Conservation (phyloP, 2,113 vertebrate genomes). For the Cyphomyrus discorhynchus region DNA sequence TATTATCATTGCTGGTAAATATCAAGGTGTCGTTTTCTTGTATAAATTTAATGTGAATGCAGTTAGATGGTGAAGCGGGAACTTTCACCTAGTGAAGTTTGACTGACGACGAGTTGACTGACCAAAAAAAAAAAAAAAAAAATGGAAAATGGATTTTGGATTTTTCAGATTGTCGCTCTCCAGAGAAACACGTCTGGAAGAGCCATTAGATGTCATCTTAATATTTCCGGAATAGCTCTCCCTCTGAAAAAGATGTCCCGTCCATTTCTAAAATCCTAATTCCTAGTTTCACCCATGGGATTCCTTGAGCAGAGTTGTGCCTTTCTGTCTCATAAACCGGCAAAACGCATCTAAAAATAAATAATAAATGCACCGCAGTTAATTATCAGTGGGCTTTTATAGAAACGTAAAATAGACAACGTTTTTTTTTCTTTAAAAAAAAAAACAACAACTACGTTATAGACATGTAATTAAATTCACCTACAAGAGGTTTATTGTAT, state of each 20-base stretch:
- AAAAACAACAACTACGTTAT: background rate
- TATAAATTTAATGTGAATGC: background rate
- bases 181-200: constrained; percentile 81
- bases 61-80: background rate
- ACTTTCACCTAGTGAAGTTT: background rate
- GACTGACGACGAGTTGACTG: background rate
- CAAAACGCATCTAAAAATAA: background rate
- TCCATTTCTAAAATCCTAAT: background rate
- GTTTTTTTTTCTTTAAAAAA: background rate
- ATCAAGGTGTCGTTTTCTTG: background rate
- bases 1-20: background rate
- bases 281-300: background rate
- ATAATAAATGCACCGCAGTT: background rate
- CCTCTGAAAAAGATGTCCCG: constrained; percentile 50
- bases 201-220: constrained; percentile 84
- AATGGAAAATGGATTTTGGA: constrained; percentile 74
- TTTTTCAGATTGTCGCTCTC: constrained; percentile 77
- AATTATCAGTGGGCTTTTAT: background rate
- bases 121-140: constrained; percentile 39
- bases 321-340: background rate
- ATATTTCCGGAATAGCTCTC: constrained; percentile 84
- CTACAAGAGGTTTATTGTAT: background rate
- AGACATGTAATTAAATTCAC: background rate
- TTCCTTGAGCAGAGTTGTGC: background rate
- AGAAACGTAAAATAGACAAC: background rate